Evolutionary conservation across 2,113 vertebrate species (phyloP), one percentile per base, ranked within the genome.

Genomic region (Scartelaos histophorus): DNA sequence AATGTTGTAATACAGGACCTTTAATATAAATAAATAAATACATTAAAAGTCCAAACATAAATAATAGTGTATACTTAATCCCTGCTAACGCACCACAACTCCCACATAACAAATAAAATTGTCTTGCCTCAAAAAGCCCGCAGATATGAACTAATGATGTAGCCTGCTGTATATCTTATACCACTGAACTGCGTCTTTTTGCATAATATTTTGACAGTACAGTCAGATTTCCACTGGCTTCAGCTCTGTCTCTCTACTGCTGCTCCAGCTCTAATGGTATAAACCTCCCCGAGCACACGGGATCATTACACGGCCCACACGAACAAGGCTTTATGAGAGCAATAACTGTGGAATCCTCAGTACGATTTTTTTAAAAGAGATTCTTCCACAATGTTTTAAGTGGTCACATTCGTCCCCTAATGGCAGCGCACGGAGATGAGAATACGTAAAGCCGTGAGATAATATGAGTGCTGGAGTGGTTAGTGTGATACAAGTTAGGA

Each of bases 231-330:
- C 79, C 62, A 67, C 35, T 25, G 67, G 79, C 77, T 80, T 75
- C 56, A 46, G 58, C 12, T 3, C 68, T 10, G 38, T 43, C 38
- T 43, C 38, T 43, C 7, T 10, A 11, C 35, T 69, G 74, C 70
- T 69, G 75, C 80, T 76, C 3, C 29, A 21, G 76, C 82, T 71
- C 84, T 81, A 83, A 86, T 81, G 78, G 80, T 25, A 15, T 15
- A 5, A 51, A 67, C 35, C 7, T 1, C 72, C 70, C 5, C n/a
- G 67, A 65, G 73, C 84, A 72, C 67, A 51, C 47, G 25, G 16
- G 67, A 71, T 80, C 78, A 71, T 86, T 82, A 84, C 46, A 76
- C 54, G 47, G 47, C 16, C 60, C 66, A 68, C 62, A 47, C 38
- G 68, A 69, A 69, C 1, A 35, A 64, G 45, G 10, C 13, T 75